Evolutionary conservation across 2,797 vertebrate genomes (phyloP).

Genomic region (Hirundo rustica): DNA sequence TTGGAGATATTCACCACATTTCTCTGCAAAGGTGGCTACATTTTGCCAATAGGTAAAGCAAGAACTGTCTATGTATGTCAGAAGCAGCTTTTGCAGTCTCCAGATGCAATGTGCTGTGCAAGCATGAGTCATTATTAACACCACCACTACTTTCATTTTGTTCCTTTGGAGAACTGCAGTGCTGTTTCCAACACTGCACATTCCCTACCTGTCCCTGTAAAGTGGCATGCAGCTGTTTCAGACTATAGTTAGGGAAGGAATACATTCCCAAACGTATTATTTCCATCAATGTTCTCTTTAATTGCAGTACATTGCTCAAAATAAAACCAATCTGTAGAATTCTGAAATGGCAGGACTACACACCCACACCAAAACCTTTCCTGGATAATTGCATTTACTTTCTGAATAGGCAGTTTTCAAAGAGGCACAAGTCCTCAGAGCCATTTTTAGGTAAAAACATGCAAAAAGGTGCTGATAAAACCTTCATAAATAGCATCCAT

Average conservation of each 20-base stretch:
- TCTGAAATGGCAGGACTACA: slow-evolving; percentile 53
- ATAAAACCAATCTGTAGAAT: slow-evolving; percentile 52
- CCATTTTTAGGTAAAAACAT: slow-evolving; percentile 14
- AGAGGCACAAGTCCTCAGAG: slow-evolving; percentile 36
- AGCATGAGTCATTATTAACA: slow-evolving; percentile 62
- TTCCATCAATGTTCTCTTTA: slow-evolving; percentile 52
- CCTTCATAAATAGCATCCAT: slow-evolving; percentile 20
- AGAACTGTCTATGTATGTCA: neutral
- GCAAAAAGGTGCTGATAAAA: slow-evolving; percentile 27
- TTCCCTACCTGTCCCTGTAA: slow-evolving; percentile 41
- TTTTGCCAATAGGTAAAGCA: slow-evolving; percentile 20
- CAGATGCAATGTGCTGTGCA: slow-evolving; percentile 51
- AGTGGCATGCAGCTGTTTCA: slow-evolving; percentile 46
- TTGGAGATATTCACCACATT: neutral
- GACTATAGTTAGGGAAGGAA: slow-evolving; percentile 4
- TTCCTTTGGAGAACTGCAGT: slow-evolving; percentile 29
- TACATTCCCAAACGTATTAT: slow-evolving; percentile 34
- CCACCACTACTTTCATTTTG: slow-evolving; percentile 31
- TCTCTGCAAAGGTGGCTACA: neutral
- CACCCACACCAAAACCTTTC: slow-evolving; percentile 34
- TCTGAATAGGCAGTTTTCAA: slow-evolving; percentile 33
- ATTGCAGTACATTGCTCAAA: slow-evolving; percentile 51
- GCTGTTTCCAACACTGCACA: slow-evolving; percentile 32
- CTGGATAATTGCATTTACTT: slow-evolving; percentile 52
- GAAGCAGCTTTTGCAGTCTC: slow-evolving; percentile 34